Evolutionary conservation across 2,113 vertebrate genomes (phyloP).

Genomic region (Pomatostomus ruficeps): DNA sequence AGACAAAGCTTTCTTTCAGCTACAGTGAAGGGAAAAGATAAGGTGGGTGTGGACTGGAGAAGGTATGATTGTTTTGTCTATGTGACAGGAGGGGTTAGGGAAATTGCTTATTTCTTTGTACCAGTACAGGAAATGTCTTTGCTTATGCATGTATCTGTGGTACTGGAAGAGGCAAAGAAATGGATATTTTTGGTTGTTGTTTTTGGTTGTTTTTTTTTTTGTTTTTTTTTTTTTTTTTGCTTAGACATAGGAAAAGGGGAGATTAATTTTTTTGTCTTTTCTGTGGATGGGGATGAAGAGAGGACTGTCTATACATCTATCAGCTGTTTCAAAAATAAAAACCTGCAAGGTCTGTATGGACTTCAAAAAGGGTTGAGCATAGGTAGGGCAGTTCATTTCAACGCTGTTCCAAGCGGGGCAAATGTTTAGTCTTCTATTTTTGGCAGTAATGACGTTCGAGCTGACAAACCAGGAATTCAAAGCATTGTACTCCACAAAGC

Average conservation of each 20-base stretch:
- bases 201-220: background rate
- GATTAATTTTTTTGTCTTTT: background rate
- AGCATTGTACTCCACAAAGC: background rate
- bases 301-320: background rate
- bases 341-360: background rate
- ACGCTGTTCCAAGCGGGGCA: background rate
- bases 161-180: background rate
- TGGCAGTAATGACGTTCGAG: background rate
- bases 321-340: background rate
- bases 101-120: constrained; percentile 29
- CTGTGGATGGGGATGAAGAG: background rate
- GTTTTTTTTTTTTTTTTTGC: background rate
- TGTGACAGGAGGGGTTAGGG: background rate
- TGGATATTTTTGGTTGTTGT: background rate
- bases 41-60: background rate
- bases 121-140: background rate
- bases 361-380: background rate
- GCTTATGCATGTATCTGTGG: background rate
- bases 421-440: constrained; percentile 31
- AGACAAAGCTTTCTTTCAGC: background rate
- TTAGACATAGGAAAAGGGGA: background rate
- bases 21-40: background rate
- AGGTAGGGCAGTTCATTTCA: background rate
- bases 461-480: constrained; percentile 20
- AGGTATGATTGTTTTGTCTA: constrained; percentile 9